These are phyloP conservation scores for Daphoenositta chrysoptera DNA, from an alignment of 2,113 vertebrate genomes.

Conservation along the genomic window DNA sequence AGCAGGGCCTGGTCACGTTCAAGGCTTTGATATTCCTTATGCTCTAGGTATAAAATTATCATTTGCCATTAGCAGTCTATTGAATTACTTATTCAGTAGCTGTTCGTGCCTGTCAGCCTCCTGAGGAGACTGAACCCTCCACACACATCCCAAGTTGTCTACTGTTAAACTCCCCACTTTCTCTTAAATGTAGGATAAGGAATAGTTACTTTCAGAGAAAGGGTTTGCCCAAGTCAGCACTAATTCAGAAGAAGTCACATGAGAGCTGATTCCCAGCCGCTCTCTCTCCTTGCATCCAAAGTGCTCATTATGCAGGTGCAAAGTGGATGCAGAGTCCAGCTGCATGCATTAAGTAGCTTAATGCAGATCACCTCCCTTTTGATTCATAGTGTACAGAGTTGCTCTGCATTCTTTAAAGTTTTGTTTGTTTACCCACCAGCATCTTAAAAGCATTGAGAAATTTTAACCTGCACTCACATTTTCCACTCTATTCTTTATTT, in stretches of 20 bases:
- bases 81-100: neutral
- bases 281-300: neutral
- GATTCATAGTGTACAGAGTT: neutral
- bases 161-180: neutral
- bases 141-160: neutral
- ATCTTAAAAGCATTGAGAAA: neutral
- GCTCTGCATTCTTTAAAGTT: neutral
- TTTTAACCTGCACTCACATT: neutral
- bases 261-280: neutral
- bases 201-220: neutral
- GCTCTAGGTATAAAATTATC: neutral
- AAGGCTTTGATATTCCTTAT: neutral
- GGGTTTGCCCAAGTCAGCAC: neutral
- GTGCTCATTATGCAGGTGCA: neutral
- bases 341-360: neutral
- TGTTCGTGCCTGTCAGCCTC: fast-evolving
- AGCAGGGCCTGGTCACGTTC: neutral
- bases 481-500: neutral
- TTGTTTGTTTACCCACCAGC: neutral
- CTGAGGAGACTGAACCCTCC: neutral
- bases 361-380: neutral
- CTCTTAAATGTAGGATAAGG: neutral
- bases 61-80: neutral
- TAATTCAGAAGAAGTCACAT: neutral
- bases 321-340: neutral